A percentile compares a stretch with the other conserved stretches of the same genome.
Evolutionary conservation across 2,888 invertebrate genomes (phyloP).

Genomic region (Cataglyphis altisquamis): DNA sequence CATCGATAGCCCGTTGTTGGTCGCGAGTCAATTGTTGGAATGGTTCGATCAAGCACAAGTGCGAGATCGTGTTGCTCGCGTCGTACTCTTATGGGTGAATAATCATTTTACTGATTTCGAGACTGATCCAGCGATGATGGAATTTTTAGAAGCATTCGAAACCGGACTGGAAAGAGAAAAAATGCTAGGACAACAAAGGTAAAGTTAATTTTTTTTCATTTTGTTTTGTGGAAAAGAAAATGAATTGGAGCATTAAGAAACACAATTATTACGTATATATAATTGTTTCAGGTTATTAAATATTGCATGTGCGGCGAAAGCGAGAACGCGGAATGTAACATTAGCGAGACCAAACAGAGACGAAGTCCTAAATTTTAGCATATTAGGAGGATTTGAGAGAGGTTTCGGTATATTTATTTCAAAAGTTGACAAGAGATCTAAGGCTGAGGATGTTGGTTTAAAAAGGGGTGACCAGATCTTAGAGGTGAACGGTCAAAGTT

Average conservation of each 20-base stretch:
- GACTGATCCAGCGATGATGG: conserved; percentile 98
- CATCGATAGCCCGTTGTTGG: conserved; percentile 94
- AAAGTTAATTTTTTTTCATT: neutral
- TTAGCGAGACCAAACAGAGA: conserved; percentile 97
- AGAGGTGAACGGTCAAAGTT: conserved; percentile 99
- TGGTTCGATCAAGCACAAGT: conserved; percentile 95
- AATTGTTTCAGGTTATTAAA: conserved; percentile 90
- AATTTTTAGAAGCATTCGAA: conserved; percentile 97
- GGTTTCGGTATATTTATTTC: conserved; percentile 98
- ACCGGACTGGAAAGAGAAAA: conserved; percentile 93
- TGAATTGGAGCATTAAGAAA: neutral
- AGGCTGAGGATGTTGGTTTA: conserved; percentile 97
- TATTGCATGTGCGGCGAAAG: conserved; percentile 99
- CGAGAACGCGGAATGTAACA: conserved; percentile 96
- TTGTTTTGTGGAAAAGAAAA: neutral
- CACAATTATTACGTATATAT: neutral
- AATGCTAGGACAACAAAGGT: conserved; percentile 93
- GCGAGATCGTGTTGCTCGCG: conserved; percentile 96
- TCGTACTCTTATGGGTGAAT: conserved; percentile 99
- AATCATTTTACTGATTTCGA: conserved; percentile 99
- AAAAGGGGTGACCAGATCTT: conserved; percentile 99
- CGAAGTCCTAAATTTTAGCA: conserved; percentile 96
- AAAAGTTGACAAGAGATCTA: conserved; percentile 96
- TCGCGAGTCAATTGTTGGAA: conserved; percentile 94
- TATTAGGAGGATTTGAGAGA: conserved; percentile 97